Base-by-base conservation (phyloP, 2,888 invertebrate species). In the Danaus chrysippus region DNA sequence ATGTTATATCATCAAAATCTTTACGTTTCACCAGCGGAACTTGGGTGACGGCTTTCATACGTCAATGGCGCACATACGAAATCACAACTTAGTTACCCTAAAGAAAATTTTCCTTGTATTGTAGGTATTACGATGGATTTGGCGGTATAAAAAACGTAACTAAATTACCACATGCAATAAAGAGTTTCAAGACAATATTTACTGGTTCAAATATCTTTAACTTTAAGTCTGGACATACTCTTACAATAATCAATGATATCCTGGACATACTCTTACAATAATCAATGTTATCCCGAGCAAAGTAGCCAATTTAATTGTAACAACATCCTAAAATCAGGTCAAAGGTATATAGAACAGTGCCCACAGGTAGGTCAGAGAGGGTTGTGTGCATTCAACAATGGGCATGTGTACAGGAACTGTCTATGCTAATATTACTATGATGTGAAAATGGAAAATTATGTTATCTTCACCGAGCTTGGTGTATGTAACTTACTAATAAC, bases 341-440 rank as follows among this genome's bases (percentile, higher is more conserved):
- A 81, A 77, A 82, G 78, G 76, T 75, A 78, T 81, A 67, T 77
- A 74, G 78, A 77, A 68, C 76, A 78, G 67, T 72, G 73, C 71
- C 71, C 69, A 76, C 73, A 78, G 74, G 76, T 75, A 72, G 75
- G 71, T 74, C 71, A 73, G 61, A 65, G 71, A 77, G 80, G 81
- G 83, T 68, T 71, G 76, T 82, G 83, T 82, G 79, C 81, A 83
- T 77, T 79, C 79, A 83, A 82, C 78, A 77, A 79, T 80, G 71
- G 77, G 76, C 72, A 75, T 42, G 54, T 55, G 66, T 59, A 58
- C 72, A 71, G 68, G 71, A 68, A 70, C 64, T 68, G 68, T 71
- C 64, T 77, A 73, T 74, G 75, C 67, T 74, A 70, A 68, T 76
- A 71, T 73, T 69, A 73, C 69, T 70, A 72, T 77, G 77, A 77